Evolutionary conservation across 2,888 invertebrate genomes (phyloP).

Genomic region (Lymantria dispar): DNA sequence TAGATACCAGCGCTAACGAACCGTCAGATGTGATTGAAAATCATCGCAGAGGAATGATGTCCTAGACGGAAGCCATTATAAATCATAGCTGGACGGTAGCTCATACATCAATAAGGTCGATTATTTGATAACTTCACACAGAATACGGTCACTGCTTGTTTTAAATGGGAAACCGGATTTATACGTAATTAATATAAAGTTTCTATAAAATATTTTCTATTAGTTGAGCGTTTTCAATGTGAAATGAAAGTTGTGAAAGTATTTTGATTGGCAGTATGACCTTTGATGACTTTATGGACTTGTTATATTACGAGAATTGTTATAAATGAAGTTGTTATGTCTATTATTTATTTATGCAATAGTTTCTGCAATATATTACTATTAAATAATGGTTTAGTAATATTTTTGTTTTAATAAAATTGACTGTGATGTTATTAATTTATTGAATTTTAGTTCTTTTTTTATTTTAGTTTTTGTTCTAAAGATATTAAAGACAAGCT

Average conservation of each 20-base stretch:
- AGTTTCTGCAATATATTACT: too few species aligned
- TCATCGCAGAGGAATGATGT: constrained; percentile 78
- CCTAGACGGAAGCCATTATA: constrained; percentile 80
- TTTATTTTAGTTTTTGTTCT: too few species aligned
- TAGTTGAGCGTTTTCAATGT: constrained; percentile 43
- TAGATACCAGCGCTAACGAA: constrained; percentile 76
- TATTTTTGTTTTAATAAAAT: too few species aligned
- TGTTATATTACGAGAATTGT: constrained; percentile 34
- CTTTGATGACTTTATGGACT: constrained; percentile 47
- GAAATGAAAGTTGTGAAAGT: constrained; percentile 54
- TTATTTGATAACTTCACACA: constrained; percentile 74
- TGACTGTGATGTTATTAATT: too few species aligned
- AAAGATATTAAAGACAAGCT: too few species aligned
- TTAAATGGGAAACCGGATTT: constrained; percentile 35
- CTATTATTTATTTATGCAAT: constrained; percentile 22
- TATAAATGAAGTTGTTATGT: constrained; percentile 23
- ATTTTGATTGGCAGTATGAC: constrained; percentile 62
- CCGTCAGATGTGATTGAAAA: constrained; percentile 81
- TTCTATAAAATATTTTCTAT: constrained; percentile 58
- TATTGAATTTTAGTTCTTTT: too few species aligned
- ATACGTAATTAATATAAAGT: constrained; percentile 60
- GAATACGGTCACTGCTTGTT: constrained; percentile 58
- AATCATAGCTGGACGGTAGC: constrained; percentile 76
- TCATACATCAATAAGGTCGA: constrained; percentile 78
- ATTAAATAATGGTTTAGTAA: too few species aligned